Conservation (phyloP, 2,113 vertebrate genomes). For the Procavia capensis region DNA sequence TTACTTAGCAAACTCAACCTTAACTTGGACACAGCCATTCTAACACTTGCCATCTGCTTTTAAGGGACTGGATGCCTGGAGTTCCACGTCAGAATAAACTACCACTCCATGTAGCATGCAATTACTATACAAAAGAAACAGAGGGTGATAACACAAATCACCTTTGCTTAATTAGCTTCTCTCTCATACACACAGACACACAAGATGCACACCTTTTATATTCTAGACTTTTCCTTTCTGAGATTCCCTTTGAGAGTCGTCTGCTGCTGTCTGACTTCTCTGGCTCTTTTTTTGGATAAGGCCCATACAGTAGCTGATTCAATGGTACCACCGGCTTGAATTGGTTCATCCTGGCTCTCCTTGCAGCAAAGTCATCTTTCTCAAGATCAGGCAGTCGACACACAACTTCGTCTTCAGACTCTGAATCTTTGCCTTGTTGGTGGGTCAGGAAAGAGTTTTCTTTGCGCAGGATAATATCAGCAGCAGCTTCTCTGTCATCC, state of each 20-base stretch:
- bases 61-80: not conserved
- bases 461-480: constrained; percentile 92
- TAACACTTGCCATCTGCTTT: not conserved
- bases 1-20: not conserved
- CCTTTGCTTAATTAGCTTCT: not conserved
- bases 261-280: constrained; percentile 85
- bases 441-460: constrained; percentile 91
- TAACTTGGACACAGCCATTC: not conserved
- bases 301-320: constrained; percentile 89
- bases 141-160: not conserved
- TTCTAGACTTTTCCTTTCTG: constrained; percentile 79
- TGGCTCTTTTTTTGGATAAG: constrained; percentile 88
- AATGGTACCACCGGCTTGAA: constrained; percentile 86
- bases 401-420: constrained; percentile 88
- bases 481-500: constrained; percentile 81
- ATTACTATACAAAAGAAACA: not conserved
- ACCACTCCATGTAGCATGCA: not conserved
- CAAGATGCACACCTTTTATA: constrained; percentile 85
- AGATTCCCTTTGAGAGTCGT: constrained; percentile 80
- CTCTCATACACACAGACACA: not conserved
- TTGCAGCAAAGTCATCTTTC: constrained; percentile 95
- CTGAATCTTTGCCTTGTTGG: constrained; percentile 87
- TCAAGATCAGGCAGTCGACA: constrained; percentile 92
- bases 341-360: constrained; percentile 90
- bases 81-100: not conserved